phyloP scores from a whole-genome alignment of 2,888 invertebrate species.

The Ryuthela nishihirai region DNA sequence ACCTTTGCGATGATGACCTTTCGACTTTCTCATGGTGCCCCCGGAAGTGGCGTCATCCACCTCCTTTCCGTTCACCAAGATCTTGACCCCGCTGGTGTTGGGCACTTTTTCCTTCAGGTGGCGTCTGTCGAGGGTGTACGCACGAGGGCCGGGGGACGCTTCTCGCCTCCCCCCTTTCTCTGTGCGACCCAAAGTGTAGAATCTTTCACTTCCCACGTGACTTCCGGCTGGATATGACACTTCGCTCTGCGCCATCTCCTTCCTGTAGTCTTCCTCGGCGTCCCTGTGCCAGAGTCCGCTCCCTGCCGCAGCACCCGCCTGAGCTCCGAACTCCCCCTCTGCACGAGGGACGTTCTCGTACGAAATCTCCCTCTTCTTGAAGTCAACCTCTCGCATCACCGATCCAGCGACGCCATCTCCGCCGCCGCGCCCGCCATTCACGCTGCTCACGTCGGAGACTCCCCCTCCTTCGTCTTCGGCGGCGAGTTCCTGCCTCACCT shows the following conservation, averaged over 20 bases:
- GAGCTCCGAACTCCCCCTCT: conserved; percentile 8
- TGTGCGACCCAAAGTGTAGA: conserved; percentile 22
- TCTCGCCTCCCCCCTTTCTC: conserved; percentile 22
- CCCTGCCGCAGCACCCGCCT: conserved; percentile 3
- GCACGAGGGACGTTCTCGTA: conserved; percentile 37
- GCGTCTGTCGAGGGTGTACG: conserved; percentile 30
- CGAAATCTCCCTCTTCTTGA: conserved; percentile 38
- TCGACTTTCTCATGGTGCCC: conserved; percentile 11
- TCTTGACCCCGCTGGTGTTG: conserved; percentile 32
- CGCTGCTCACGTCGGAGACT: conserved; percentile 26
- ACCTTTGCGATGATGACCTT: background rate
- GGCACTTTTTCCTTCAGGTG: conserved; percentile 18
- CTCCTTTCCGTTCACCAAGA: conserved; percentile 35
- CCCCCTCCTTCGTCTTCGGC: conserved; percentile 22
- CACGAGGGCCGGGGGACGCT: conserved; percentile 15
- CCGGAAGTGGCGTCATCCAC: conserved; percentile 18
- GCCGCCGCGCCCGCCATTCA: conserved; percentile 18
- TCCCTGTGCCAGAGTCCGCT: conserved; percentile 31
- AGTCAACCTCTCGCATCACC: conserved; percentile 37
- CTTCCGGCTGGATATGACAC: conserved; percentile 31
- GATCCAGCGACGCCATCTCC: conserved; percentile 30
- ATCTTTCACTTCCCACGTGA: conserved; percentile 30
- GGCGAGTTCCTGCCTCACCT: conserved; percentile 24
- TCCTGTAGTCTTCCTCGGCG: conserved; percentile 39
- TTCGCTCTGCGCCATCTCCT: conserved; percentile 38